Evolutionary conservation across 1,140 invertebrate genomes (phyloP).

Genomic region (Aethina tumida): DNA sequence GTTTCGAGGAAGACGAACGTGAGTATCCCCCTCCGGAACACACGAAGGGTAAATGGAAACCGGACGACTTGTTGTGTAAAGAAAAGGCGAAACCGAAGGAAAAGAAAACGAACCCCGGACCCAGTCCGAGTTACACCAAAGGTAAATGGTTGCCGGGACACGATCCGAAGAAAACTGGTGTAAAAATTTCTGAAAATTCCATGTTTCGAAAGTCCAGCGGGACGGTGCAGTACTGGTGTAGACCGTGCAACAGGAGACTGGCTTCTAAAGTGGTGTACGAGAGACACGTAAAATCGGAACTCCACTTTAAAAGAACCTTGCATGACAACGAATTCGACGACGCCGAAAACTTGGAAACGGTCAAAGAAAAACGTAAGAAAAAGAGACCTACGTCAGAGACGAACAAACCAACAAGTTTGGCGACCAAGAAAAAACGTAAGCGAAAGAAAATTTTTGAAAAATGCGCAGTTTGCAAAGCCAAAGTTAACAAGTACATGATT

Average conservation of each 20-base stretch:
- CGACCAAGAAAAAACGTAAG: constrained; percentile 37
- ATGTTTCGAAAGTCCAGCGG: constrained; percentile 33
- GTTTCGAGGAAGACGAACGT: constrained; percentile 12
- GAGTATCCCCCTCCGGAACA: constrained; percentile 22
- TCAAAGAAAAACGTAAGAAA: constrained; percentile 24
- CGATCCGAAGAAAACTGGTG: neutral
- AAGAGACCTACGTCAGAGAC: constrained; percentile 27
- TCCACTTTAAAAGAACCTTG: constrained; percentile 58
- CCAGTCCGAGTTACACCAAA: constrained; percentile 53
- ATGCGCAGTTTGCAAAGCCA: constrained; percentile 59
- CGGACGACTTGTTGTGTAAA: too few species aligned
- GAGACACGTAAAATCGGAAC: constrained; percentile 59
- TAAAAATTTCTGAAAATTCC: constrained; percentile 9
- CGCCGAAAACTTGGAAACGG: constrained; percentile 28
- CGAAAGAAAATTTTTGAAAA: constrained; percentile 47
- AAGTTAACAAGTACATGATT: constrained; percentile 55
- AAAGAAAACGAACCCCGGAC: constrained; percentile 35
- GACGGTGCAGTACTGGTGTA: constrained; percentile 62
- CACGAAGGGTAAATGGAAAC: constrained; percentile 15
- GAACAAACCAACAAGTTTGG: constrained; percentile 22
- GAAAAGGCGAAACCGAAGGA: constrained; percentile 23
- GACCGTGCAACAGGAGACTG: constrained; percentile 62
- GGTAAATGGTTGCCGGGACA: constrained; percentile 36
- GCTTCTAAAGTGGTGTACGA: constrained; percentile 63
- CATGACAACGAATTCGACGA: constrained; percentile 55